phyloP scores from a whole-genome alignment of 2,797 vertebrate species.

The Orestias chungarensis region DNA sequence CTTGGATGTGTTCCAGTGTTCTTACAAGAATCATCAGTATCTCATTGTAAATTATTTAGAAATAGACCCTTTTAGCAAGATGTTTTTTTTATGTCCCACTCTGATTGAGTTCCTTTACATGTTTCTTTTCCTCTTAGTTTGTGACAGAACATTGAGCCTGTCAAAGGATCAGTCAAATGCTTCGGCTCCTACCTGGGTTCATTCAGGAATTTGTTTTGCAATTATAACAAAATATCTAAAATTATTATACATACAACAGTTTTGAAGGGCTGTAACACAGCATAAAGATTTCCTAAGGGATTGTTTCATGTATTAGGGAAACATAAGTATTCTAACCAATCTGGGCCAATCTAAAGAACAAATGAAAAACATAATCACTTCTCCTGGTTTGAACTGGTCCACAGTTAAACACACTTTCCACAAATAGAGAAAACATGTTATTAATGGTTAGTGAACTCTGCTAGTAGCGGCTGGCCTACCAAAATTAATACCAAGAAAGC shows the following conservation, averaged over 20 bases:
- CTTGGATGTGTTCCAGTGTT: background rate
- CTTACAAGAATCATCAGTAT: background rate
- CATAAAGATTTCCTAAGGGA: background rate
- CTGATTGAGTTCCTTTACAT: background rate
- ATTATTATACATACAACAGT: background rate
- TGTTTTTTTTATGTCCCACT: background rate
- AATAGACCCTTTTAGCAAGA: background rate
- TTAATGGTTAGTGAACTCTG: too few relatives aligned
- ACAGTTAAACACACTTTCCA: too few relatives aligned
- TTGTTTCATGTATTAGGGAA: background rate
- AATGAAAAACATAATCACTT: too few relatives aligned
- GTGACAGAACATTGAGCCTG: background rate
- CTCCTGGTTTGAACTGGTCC: too few relatives aligned
- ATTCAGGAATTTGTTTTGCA: background rate
- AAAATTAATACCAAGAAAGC: too few relatives aligned
- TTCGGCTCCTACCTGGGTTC: background rate
- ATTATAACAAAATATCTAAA: background rate
- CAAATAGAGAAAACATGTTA: too few relatives aligned
- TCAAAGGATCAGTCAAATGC: background rate
- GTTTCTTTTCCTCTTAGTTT: background rate
- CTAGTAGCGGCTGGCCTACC: too few relatives aligned
- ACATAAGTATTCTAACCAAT: background rate
- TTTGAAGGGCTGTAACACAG: background rate
- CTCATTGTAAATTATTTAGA: constrained; percentile 1
- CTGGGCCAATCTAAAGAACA: background rate